phyloP scores from a whole-genome alignment of 2,888 invertebrate genomes.

The Bombyx huttoni region DNA sequence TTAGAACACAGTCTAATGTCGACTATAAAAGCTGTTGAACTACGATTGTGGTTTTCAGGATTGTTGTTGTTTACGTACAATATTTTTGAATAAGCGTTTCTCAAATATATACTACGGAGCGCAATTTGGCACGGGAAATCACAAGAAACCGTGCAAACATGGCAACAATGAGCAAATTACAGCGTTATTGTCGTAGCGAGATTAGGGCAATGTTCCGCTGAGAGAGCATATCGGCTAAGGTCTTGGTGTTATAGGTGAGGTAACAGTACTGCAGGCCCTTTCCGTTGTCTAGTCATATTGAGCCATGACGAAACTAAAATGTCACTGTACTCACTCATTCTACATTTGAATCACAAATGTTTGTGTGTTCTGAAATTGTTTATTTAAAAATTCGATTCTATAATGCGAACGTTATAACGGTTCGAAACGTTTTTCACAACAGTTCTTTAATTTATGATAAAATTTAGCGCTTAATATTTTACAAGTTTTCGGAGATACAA shows the following conservation, averaged over 20 bases:
- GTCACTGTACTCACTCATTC: too few relatives aligned
- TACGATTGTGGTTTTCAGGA: background rate
- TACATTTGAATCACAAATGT: too few relatives aligned
- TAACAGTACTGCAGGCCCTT: conserved; percentile 43
- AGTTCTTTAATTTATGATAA: conserved; percentile 5
- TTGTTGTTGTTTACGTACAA: background rate
- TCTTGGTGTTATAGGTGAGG: conserved; percentile 33
- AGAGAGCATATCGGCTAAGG: conserved; percentile 39
- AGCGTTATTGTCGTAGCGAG: conserved; percentile 12
- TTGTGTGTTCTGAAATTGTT: background rate
- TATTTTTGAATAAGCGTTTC: background rate
- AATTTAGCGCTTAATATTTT: background rate
- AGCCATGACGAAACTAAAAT: conserved; percentile 1
- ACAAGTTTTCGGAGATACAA: background rate
- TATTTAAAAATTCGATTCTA: background rate
- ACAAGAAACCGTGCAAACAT: background rate
- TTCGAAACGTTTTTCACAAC: conserved; percentile 8
- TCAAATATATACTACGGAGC: background rate
- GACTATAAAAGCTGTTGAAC: too few relatives aligned
- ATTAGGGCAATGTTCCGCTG: conserved; percentile 44
- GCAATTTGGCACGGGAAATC: background rate
- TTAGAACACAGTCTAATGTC: background rate
- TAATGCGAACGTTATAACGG: background rate
- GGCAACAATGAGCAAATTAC: background rate
- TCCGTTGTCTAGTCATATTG: conserved; percentile 30